Base-by-base conservation (phyloP, 1,140 invertebrate species). In the Bombus picipes region DNA sequence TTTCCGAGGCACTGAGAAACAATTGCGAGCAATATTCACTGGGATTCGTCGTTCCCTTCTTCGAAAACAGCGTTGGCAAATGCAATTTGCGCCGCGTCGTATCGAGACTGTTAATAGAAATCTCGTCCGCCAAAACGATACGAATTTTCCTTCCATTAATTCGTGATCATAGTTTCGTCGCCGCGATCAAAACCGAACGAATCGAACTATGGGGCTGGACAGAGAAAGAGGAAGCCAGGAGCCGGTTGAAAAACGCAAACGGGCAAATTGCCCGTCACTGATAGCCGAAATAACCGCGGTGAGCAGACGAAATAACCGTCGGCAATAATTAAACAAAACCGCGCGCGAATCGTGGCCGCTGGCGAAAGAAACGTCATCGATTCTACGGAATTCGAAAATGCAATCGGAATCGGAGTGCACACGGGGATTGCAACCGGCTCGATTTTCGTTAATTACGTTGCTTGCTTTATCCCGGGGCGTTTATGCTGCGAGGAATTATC, bases 241-340 rank as follows among this genome's bases (percentile, higher is more conserved):
- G 12, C 25, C 6, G n/a, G 12, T 25, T 22, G 43, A 75, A 75
- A 75, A 75, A 75, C 43, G n/a, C 43, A 32, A 37, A 28, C 43
- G 12, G 43, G 32, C 32, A 75, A 75, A 75, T 53, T 53, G 43
- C 73, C 73, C 43, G 43, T 75, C 73, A 75, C 73, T 57, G 73
- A 75, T 53, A 57, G 73, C 73, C 59, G 73, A 57, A 53, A 75
- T 75, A 75, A 75, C 73, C 32, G 47, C 57, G 41, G 32, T 47
- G 47, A 57, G n/a, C 73, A 75, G 73, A 75, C 73, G 73, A 75
- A 75, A 75, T 75, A 75, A 75, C 73, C 73, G 43, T 75, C 47
- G 73, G 73, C 73, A 75, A 75, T 75, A 75, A 75, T 75, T 75
- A 75, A 75, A 75, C 73, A 75, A 75, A 75, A 75, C 73, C 73